Evolutionary conservation across 92 coral and sea anemone genomes (phyloP).

Genomic region (Epizoanthus ramosus): DNA sequence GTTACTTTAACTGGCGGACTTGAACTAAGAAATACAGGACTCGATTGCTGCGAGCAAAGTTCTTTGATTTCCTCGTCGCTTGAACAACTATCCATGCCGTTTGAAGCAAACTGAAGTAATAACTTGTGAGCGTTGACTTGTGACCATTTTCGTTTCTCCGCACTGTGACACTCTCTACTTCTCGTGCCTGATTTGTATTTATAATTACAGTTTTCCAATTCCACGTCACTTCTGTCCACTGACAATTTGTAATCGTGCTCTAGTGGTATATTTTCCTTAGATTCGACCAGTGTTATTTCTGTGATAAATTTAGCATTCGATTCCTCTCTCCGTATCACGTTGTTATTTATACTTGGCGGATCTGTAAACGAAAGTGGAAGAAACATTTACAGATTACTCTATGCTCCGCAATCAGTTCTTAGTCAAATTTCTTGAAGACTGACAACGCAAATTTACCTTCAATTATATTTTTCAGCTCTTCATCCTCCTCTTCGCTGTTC

Average conservation of each 20-base stretch:
- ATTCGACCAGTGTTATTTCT: slow-evolving; percentile 36
- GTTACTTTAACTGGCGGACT: slow-evolving; percentile 89
- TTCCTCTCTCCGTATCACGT: slow-evolving; percentile 28
- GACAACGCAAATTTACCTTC: slow-evolving; percentile 50
- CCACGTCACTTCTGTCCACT: slow-evolving; percentile 47
- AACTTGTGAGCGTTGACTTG: slow-evolving; percentile 78
- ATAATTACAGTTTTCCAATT: slow-evolving; percentile 41
- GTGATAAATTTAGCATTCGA: slow-evolving; percentile 27
- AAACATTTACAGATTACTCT: slow-evolving; percentile 35
- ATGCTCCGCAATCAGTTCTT: slow-evolving; percentile 16
- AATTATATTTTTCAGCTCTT: slow-evolving; percentile 73
- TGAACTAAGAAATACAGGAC: slow-evolving; percentile 59
- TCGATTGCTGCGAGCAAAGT: slow-evolving; percentile 72
- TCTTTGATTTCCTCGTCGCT: slow-evolving; percentile 98
- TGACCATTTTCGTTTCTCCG: slow-evolving; percentile 99
- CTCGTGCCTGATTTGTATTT: slow-evolving; percentile 22
- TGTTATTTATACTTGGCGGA: slow-evolving; percentile 28
- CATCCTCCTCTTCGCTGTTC: slow-evolving; percentile 75
- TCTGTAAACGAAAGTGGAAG: slow-evolving; percentile 44
- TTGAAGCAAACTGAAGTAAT: slow-evolving; percentile 71
- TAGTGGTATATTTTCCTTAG: slow-evolving; percentile 44
- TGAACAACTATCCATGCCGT: slow-evolving; percentile 94
- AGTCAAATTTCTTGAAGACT: neutral
- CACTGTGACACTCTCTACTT: slow-evolving; percentile 53
- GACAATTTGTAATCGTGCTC: slow-evolving; percentile 35